Evolutionary conservation across 2,797 vertebrate genomes (phyloP).

Genomic region (Sciurus carolinensis): DNA sequence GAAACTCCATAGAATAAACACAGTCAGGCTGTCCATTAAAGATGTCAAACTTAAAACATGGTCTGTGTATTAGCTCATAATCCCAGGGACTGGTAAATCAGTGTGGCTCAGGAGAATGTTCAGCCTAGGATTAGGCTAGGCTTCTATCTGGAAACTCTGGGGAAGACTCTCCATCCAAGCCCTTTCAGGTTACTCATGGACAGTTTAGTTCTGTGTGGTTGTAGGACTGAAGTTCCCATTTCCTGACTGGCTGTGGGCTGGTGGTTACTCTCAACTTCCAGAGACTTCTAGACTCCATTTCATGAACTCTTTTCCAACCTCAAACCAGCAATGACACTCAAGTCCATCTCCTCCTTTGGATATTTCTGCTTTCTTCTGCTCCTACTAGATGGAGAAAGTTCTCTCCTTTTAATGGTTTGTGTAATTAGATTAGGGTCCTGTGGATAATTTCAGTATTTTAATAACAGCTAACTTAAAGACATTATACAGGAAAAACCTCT

Average conservation of each 20-base stretch:
- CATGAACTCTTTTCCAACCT: neutral
- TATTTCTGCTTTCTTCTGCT: neutral
- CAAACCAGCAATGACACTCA: neutral
- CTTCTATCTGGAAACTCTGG: neutral
- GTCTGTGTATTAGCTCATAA: neutral
- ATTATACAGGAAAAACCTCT: neutral
- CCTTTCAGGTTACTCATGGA: neutral
- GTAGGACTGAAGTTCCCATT: neutral
- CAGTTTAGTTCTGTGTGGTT: neutral
- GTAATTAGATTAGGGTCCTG: neutral
- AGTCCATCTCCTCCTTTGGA: neutral
- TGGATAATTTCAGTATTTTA: conserved; percentile 12
- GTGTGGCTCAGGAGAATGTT: neutral
- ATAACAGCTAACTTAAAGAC: neutral
- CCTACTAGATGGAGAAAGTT: neutral
- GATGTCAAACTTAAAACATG: neutral
- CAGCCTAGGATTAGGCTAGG: neutral
- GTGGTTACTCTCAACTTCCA: neutral
- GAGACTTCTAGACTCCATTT: accelerated
- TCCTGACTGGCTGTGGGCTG: neutral
- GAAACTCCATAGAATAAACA: neutral
- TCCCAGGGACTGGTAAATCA: neutral
- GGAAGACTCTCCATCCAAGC: neutral
- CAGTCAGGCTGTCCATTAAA: neutral
- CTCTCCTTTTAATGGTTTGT: neutral